These are phyloP conservation scores for Eretmochelys imbricata DNA, from an alignment of 2,113 vertebrate genomes.

Conservation along the genomic window DNA sequence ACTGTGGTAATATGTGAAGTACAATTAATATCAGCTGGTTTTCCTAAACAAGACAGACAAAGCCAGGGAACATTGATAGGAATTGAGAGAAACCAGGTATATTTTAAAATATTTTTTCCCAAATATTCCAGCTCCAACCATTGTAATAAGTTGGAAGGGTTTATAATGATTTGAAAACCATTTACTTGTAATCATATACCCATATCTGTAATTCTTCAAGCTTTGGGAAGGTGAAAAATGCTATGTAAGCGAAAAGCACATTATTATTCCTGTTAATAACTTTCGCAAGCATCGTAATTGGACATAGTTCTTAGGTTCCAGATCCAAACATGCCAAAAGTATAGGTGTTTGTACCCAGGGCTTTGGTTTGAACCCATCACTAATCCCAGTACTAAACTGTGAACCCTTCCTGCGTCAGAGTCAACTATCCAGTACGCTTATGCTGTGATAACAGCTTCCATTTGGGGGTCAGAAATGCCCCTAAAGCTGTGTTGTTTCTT, in stretches of 20 bases:
- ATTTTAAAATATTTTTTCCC: conserved; percentile 52
- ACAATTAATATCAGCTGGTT: conserved; percentile 76
- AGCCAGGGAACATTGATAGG: conserved; percentile 70
- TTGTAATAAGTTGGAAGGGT: background rate
- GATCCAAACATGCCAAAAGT: accelerated
- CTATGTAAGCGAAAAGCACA: background rate
- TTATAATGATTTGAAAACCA: background rate
- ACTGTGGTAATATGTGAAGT: conserved; percentile 37
- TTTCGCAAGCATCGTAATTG: background rate
- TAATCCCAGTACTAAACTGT: background rate
- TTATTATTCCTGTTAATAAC: background rate
- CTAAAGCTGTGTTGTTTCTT: background rate
- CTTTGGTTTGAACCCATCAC: background rate
- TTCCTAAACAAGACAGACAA: conserved; percentile 73
- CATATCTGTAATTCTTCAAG: background rate
- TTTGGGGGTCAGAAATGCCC: background rate
- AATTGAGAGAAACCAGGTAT: conserved; percentile 50
- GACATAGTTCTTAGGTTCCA: background rate
- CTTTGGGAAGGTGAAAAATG: background rate
- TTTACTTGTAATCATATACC: background rate
- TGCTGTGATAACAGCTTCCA: accelerated
- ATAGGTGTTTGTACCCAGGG: background rate
- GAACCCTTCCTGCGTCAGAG: background rate
- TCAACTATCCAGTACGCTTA: background rate
- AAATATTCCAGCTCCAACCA: conserved; percentile 57